Evolutionary conservation across 1,140 invertebrate species (phyloP).

Genomic region (Magallana ariakensis): DNA sequence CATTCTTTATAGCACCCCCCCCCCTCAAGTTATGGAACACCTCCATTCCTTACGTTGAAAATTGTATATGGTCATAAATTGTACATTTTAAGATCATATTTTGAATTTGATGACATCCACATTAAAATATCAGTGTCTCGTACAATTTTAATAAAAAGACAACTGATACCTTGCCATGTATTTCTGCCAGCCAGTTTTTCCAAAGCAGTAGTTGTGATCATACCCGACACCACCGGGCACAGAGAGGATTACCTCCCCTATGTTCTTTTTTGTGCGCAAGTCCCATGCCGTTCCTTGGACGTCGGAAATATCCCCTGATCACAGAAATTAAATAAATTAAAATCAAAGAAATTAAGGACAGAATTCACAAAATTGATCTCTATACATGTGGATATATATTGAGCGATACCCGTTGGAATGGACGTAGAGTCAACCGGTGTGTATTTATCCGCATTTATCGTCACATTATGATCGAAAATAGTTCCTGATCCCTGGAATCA

Average conservation of each 20-base stretch:
- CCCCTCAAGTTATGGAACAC: too few relatives aligned
- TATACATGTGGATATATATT: not conserved
- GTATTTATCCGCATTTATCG: conserved; percentile 88
- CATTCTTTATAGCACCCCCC: too few relatives aligned
- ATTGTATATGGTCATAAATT: too few relatives aligned
- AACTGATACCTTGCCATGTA: conserved; percentile 72
- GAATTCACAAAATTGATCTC: not conserved
- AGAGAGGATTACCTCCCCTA: conserved; percentile 77
- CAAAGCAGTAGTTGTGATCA: conserved; percentile 89
- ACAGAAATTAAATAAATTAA: not conserved
- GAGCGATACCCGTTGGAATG: conserved; percentile 85
- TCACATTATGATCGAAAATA: conserved; percentile 87
- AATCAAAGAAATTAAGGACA: not conserved
- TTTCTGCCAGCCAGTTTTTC: conserved; percentile 64
- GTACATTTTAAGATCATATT: too few relatives aligned
- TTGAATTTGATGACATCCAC: too few relatives aligned
- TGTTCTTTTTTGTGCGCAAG: conserved; percentile 82
- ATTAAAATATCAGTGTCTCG: too few relatives aligned
- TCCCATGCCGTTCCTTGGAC: conserved; percentile 87
- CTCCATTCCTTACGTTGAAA: too few relatives aligned
- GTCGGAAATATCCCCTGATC: conserved; percentile 84
- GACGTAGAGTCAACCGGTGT: conserved; percentile 87
- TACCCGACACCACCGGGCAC: conserved; percentile 82
- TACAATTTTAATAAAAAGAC: too few relatives aligned
- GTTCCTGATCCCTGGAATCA: conserved; percentile 79